These are phyloP conservation scores for Takifugu rubripes DNA, from an alignment of 2,797 vertebrate genomes.

Conservation along the genomic window DNA sequence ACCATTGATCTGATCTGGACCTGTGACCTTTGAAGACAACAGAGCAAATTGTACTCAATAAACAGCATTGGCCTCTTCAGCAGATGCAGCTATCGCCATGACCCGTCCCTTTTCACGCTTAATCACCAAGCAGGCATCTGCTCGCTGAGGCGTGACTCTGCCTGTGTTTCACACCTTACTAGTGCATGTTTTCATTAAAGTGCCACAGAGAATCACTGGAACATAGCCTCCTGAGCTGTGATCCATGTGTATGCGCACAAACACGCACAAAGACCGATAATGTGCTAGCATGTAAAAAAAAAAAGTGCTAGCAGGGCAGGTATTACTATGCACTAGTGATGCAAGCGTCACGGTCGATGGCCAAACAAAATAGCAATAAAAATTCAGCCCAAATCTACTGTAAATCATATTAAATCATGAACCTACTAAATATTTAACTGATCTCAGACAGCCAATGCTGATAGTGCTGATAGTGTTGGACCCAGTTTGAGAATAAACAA, in stretches of 20 bases:
- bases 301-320: no score
- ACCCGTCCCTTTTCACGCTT: conserved; percentile 48
- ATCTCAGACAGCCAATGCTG: conserved; percentile 3
- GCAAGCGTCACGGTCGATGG: conserved; percentile 5
- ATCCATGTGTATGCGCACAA: no score
- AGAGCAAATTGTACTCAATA: conserved; percentile 51
- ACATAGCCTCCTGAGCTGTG: not conserved
- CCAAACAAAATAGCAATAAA: no score
- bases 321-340: conserved; percentile 2
- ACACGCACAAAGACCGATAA: not conserved
- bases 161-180: conserved; percentile 12
- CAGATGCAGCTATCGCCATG: conserved; percentile 39
- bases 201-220: not conserved
- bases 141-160: conserved; percentile 23
- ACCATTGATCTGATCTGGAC: conserved; percentile 55
- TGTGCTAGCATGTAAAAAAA: not conserved
- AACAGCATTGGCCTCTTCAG: conserved; percentile 33
- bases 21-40: conserved; percentile 32
- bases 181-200: conserved; percentile 2
- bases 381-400: not conserved
- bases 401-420: no score
- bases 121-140: conserved; percentile 23
- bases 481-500: conserved; percentile 1
- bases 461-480: conserved; percentile 12
- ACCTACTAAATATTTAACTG: no score